Percentiles rank a stretch among this genome's conserved stretches.
Conservation (phyloP, 2,888 invertebrate genomes). For the Tyria jacobaeae region DNA sequence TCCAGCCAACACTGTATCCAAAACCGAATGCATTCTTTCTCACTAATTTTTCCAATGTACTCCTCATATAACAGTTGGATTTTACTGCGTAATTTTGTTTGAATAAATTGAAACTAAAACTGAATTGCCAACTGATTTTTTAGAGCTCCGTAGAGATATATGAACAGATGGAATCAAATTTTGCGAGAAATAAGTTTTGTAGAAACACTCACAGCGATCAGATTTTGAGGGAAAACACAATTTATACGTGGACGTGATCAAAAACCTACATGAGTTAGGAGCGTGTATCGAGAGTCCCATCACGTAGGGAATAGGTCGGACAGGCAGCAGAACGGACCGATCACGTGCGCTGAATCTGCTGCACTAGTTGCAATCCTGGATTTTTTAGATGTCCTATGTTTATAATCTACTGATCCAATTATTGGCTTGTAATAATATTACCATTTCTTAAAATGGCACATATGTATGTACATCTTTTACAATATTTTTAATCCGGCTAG, state of each 20-base stretch:
- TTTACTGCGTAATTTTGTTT: constrained; percentile 15
- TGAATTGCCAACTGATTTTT: constrained; percentile 25
- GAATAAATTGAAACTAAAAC: constrained; percentile 32
- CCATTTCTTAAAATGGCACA: neutral
- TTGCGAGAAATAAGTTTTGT: constrained; percentile 45
- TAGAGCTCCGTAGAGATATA: constrained; percentile 25
- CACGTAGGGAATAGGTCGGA: constrained; percentile 68
- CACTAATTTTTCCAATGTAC: constrained; percentile 20
- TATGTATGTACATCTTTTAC: neutral
- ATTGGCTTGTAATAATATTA: neutral
- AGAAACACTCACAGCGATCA: constrained; percentile 53
- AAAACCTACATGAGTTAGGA: constrained; percentile 54
- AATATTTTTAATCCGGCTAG: too few species aligned
- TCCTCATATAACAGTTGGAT: constrained; percentile 10
- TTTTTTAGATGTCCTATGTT: constrained; percentile 38
- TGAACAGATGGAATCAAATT: constrained; percentile 44
- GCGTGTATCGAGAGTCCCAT: constrained; percentile 57
- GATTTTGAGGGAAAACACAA: constrained; percentile 59
- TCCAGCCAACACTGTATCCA: neutral
- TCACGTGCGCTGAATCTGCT: constrained; percentile 64
- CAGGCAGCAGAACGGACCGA: constrained; percentile 56
- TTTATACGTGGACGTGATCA: constrained; percentile 64
- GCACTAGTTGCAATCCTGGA: constrained; percentile 55
- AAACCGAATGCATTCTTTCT: neutral
- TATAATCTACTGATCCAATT: neutral